Percentiles rank a stretch among this genome's conserved stretches.
phyloP scores from a whole-genome alignment of 2,797 vertebrate species.

The Chaetophractus vellerosus region DNA sequence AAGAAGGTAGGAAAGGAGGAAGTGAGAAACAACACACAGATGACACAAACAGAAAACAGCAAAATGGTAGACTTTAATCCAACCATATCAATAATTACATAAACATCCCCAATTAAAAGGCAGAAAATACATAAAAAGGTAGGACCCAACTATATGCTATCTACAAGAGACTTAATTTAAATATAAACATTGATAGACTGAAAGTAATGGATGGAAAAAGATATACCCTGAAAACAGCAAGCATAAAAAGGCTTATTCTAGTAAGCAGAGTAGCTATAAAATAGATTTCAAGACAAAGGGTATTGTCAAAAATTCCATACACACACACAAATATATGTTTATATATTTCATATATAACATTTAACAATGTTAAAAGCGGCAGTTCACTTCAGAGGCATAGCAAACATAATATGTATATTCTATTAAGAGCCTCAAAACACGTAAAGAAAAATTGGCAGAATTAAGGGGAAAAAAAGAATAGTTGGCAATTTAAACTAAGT shows the following conservation, averaged over 20 bases:
- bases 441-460: neutral
- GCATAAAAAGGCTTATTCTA: neutral
- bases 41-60: neutral
- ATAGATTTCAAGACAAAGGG: constrained; percentile 35
- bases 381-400: neutral
- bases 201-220: neutral
- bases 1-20: neutral
- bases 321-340: no score
- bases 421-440: neutral
- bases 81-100: neutral
- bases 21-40: neutral
- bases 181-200: neutral
- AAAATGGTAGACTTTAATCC: neutral
- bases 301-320: neutral
- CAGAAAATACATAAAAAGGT: neutral
- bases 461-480: neutral
- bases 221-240: neutral
- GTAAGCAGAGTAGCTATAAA: neutral
- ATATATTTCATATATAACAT: neutral
- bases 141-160: neutral
- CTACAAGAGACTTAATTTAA: constrained; percentile 33
- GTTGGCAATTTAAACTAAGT: constrained; percentile 2
- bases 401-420: neutral
- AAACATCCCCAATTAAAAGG: neutral
- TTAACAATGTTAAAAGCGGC: neutral